These are phyloP conservation scores for Amia ocellicauda DNA, from an alignment of 2,113 vertebrate species.

Conservation along the genomic window DNA sequence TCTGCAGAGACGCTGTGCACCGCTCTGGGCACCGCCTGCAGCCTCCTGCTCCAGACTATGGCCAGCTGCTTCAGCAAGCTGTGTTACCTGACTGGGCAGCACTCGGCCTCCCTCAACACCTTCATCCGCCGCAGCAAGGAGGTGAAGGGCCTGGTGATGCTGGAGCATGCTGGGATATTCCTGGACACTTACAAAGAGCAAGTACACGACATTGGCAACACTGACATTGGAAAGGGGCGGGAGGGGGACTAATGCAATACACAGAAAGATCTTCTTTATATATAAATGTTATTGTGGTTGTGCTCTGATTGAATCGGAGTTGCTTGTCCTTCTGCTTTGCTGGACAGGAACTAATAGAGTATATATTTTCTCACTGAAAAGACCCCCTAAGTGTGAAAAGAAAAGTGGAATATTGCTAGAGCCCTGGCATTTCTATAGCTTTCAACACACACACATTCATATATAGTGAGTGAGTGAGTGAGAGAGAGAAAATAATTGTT, in stretches of 20 bases:
- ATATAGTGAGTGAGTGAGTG: no score
- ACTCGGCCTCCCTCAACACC: conserved; percentile 79
- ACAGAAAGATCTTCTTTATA: no score
- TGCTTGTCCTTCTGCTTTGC: no score
- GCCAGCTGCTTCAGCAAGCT: conserved; percentile 79
- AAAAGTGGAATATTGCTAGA: no score
- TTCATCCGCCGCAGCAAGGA: conserved; percentile 78
- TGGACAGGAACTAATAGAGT: no score
- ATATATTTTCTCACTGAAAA: no score
- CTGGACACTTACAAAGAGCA: conserved; percentile 85
- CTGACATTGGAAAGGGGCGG: background rate
- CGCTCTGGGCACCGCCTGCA: conserved; percentile 49
- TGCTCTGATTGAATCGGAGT: no score
- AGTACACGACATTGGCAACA: conserved; percentile 46
- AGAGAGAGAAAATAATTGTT: no score
- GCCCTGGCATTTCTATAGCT: no score
- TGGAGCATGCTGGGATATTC: conserved; percentile 83
- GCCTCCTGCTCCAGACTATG: conserved; percentile 79
- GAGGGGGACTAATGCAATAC: background rate
- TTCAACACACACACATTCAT: no score
- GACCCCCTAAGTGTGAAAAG: no score
- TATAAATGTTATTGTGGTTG: no score
- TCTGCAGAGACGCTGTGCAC: conserved; percentile 79
- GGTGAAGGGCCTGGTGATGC: conserved; percentile 75
- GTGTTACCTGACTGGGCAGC: conserved; percentile 90